Evolutionary conservation across 2,797 vertebrate species (phyloP).

Genomic region (Sphaeramia orbicularis): DNA sequence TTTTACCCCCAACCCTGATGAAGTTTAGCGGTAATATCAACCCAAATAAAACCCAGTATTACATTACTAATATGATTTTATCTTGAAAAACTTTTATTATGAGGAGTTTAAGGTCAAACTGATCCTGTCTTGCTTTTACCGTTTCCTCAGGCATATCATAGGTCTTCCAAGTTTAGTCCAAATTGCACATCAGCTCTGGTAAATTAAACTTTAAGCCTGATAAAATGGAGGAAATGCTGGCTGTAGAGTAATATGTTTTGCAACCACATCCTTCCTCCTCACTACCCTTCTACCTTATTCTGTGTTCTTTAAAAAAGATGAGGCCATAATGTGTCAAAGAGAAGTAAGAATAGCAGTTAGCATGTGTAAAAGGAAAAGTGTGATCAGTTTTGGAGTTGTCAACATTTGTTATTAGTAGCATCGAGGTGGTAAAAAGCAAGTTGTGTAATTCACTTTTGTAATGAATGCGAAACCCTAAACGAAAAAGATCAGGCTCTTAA

Average conservation of each 20-base stretch:
- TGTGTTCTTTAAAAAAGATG: neutral
- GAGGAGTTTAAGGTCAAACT: constrained; percentile 7
- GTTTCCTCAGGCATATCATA: constrained; percentile 48
- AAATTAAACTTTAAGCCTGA: constrained; percentile 47
- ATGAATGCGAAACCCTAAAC: neutral
- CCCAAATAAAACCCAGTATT: too few species aligned
- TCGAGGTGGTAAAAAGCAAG: neutral
- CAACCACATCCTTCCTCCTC: constrained; percentile 22
- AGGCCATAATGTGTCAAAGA: too few species aligned
- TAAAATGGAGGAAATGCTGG: constrained; percentile 45
- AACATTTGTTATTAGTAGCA: neutral
- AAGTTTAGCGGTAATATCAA: too few species aligned
- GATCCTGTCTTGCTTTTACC: constrained; percentile 20
- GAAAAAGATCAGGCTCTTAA: neutral
- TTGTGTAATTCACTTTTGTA: neutral
- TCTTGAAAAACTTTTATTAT: neutral
- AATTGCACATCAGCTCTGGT: constrained; percentile 53
- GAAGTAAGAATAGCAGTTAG: too few species aligned
- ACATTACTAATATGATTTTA: too few species aligned
- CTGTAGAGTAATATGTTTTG: constrained; percentile 35
- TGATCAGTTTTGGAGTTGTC: neutral
- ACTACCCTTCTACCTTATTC: constrained; percentile 8
- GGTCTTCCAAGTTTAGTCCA: constrained; percentile 50
- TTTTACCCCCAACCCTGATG: too few species aligned
- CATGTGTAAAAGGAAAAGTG: neutral